Conservation (phyloP, 2,797 vertebrate species). For the Cynodonichthys magdalenae region DNA sequence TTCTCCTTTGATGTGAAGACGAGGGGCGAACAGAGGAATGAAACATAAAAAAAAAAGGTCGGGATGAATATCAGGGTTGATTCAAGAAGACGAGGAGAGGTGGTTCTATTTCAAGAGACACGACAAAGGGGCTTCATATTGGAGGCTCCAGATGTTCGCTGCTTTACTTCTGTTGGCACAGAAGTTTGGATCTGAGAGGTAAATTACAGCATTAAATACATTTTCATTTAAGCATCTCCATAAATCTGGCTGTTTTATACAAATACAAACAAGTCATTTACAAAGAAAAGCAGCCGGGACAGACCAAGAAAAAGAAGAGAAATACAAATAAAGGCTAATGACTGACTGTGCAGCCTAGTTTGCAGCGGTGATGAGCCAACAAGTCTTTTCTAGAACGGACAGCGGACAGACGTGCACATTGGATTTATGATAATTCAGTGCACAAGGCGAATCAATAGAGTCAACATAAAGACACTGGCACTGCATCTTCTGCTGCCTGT, state of each 20-base stretch:
- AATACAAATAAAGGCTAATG: background rate
- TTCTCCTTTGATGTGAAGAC: slow-evolving; percentile 53
- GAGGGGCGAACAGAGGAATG: slow-evolving; percentile 25
- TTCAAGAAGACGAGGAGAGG: slow-evolving; percentile 44
- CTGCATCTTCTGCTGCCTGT: slow-evolving; percentile 10
- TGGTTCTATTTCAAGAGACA: slow-evolving; percentile 54
- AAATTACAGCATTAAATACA: slow-evolving; percentile 22
- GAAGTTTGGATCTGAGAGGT: slow-evolving; percentile 42
- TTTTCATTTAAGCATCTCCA: slow-evolving; percentile 23
- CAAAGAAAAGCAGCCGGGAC: background rate
- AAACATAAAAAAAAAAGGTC: slow-evolving; percentile 24
- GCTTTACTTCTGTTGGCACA: slow-evolving; percentile 5
- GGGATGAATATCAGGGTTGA: slow-evolving; percentile 54
- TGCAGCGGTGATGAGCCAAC: slow-evolving; percentile 26
- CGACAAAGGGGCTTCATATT: slow-evolving; percentile 30
- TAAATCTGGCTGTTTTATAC: slow-evolving; percentile 14
- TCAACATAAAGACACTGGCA: slow-evolving; percentile 32
- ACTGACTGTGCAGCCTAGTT: slow-evolving; percentile 20
- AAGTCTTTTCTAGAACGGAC: slow-evolving; percentile 42
- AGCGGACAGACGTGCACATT: slow-evolving; percentile 44
- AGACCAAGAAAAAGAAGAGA: background rate
- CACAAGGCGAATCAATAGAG: slow-evolving; percentile 52
- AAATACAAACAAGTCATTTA: slow-evolving; percentile 17
- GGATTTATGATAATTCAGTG: slow-evolving; percentile 63
- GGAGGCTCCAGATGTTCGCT: slow-evolving; percentile 30